Conservation (phyloP, 2,888 invertebrate genomes). For the Caenorhabditis virilis region DNA sequence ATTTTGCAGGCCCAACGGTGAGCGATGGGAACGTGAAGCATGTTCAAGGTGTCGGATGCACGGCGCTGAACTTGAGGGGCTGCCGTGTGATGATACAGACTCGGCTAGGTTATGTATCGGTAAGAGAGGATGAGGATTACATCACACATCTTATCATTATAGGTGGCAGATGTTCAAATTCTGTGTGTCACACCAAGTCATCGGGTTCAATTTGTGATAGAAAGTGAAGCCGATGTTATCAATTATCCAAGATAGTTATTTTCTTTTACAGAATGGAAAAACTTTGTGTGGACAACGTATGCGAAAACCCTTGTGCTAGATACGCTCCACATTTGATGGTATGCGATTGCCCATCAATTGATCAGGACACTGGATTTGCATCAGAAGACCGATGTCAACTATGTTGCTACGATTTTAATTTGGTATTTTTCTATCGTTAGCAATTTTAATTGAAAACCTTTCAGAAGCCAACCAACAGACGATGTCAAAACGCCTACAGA, state of each 20-base stretch:
- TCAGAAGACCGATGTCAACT: conserved; percentile 68
- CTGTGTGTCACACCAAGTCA: conserved; percentile 65
- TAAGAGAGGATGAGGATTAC: conserved; percentile 3
- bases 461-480: conserved; percentile 64
- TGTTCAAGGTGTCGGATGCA: conserved; percentile 66
- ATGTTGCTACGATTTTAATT: conserved; percentile 67
- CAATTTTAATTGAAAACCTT: conserved; percentile 14
- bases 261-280: conserved; percentile 61
- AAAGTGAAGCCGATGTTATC: no score
- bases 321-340: conserved; percentile 67
- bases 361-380: conserved; percentile 68
- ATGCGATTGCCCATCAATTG: conserved; percentile 68
- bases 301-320: conserved; percentile 67
- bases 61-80: conserved; percentile 64
- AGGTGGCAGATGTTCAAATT: conserved; percentile 66
- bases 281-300: conserved; percentile 67
- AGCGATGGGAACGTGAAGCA: conserved; percentile 68
- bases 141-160: conserved; percentile 12
- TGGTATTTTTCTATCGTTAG: neutral
- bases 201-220: conserved; percentile 66
- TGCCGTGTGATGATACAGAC: conserved; percentile 68
- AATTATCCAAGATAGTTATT: no score
- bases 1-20: conserved; percentile 65
- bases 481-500: conserved; percentile 67
- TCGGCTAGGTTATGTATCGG: conserved; percentile 63